Percentiles rank a stretch among this genome's conserved stretches.
These are phyloP conservation scores for Cavia porcellus DNA, from an alignment of 2,113 vertebrate species.

Conservation along the genomic window DNA sequence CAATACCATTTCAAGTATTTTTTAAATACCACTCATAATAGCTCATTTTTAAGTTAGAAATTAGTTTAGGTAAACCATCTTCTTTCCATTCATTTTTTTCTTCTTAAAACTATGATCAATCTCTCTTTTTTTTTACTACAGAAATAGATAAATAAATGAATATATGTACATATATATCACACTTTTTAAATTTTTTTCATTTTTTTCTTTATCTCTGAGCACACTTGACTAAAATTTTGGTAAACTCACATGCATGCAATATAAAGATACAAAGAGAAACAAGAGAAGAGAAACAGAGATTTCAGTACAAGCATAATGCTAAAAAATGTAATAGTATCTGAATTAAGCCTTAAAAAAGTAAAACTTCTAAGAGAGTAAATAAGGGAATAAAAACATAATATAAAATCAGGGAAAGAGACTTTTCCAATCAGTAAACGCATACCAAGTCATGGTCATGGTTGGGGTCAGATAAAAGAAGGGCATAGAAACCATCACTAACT, in stretches of 20 bases:
- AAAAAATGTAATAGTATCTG: not conserved
- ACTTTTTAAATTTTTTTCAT: not conserved
- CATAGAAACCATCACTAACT: not conserved
- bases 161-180: not conserved
- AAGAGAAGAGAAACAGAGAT: no score
- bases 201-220: not conserved
- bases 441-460: not conserved
- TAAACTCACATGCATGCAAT: not conserved
- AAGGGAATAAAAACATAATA: not conserved
- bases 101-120: not conserved
- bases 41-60: not conserved
- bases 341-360: not conserved
- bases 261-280: not conserved
- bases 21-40: not conserved
- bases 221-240: not conserved
- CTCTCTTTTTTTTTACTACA: not conserved
- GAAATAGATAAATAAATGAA: not conserved
- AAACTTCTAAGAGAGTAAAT: not conserved
- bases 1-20: not conserved
- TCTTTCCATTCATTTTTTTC: not conserved
- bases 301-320: not conserved
- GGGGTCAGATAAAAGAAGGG: not conserved
- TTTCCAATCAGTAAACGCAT: not conserved
- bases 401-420: not conserved
- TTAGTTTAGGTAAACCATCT: not conserved